These are phyloP conservation scores for Bradypodion ventrale DNA, from an alignment of 2,797 vertebrate genomes.

Conservation along the genomic window DNA sequence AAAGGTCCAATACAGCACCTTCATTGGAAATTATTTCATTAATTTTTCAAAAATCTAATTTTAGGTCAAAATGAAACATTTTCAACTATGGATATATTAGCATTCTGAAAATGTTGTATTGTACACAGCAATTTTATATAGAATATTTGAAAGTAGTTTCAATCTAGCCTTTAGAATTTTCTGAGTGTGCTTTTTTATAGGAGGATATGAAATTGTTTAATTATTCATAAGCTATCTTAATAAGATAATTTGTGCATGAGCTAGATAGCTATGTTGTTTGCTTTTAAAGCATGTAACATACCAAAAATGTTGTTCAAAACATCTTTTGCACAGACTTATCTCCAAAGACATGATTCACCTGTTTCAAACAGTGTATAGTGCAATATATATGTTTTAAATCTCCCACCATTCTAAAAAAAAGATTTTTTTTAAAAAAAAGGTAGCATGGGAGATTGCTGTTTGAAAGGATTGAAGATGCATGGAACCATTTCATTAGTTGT, in stretches of 20 bases:
- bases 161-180: not conserved
- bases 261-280: not conserved
- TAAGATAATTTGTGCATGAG: not conserved
- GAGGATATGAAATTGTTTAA: not conserved
- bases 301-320: not conserved
- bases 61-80: constrained; percentile 71
- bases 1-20: constrained; percentile 90
- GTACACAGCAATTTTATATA: accelerated
- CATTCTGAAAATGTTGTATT: constrained; percentile 67
- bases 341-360: not conserved
- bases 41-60: constrained; percentile 81
- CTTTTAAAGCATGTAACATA: not conserved
- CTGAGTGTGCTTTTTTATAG: not conserved
- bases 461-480: not conserved
- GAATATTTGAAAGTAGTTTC: not conserved
- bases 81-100: constrained; percentile 66
- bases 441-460: not conserved
- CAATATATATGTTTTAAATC: not conserved
- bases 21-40: constrained; percentile 84
- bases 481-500: not conserved
- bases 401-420: not conserved
- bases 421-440: not conserved
- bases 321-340: not conserved
- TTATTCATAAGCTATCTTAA: not conserved
- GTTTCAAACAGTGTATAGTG: not conserved